Conservation (phyloP, 2,113 vertebrate species). For the Pithys albifrons region DNA sequence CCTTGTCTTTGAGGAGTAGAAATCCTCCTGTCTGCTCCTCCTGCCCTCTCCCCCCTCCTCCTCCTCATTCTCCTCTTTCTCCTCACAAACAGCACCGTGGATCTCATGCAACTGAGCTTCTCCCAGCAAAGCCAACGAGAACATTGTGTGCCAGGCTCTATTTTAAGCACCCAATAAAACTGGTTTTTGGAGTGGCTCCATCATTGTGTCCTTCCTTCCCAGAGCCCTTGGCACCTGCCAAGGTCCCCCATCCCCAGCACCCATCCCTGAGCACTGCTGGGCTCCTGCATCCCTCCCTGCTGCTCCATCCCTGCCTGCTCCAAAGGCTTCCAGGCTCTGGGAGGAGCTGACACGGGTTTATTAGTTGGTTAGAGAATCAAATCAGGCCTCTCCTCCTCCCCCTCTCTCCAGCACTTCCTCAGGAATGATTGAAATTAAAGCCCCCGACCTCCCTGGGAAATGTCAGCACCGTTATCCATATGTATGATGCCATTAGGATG, state of each 20-base stretch:
- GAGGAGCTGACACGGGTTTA: not conserved
- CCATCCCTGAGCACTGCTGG: rapidly evolving
- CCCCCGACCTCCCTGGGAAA: not conserved
- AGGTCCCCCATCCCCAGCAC: not conserved
- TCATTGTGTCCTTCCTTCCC: constrained; percentile 31
- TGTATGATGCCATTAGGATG: not conserved
- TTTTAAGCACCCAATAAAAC: constrained; percentile 78
- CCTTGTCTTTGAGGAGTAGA: not conserved
- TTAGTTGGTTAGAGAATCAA: not conserved
- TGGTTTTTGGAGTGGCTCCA: constrained; percentile 65
- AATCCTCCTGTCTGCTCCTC: not conserved
- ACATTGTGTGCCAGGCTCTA: constrained; percentile 74
- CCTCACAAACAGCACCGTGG: constrained; percentile 22
- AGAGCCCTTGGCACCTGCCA: not conserved
- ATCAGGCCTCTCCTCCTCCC: not conserved
- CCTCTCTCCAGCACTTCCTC: not conserved
- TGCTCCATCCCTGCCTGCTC: not conserved
- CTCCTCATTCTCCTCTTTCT: not conserved
- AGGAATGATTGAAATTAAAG: not conserved
- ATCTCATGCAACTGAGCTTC: constrained; percentile 57
- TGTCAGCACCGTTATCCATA: not conserved
- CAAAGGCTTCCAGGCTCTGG: not conserved
- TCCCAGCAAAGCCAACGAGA: constrained; percentile 32
- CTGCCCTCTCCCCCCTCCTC: not conserved
- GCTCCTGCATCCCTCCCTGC: not conserved